These are phyloP conservation scores for Hycleus phaleratus DNA, from an alignment of 1,140 invertebrate genomes.

Conservation along the genomic window DNA sequence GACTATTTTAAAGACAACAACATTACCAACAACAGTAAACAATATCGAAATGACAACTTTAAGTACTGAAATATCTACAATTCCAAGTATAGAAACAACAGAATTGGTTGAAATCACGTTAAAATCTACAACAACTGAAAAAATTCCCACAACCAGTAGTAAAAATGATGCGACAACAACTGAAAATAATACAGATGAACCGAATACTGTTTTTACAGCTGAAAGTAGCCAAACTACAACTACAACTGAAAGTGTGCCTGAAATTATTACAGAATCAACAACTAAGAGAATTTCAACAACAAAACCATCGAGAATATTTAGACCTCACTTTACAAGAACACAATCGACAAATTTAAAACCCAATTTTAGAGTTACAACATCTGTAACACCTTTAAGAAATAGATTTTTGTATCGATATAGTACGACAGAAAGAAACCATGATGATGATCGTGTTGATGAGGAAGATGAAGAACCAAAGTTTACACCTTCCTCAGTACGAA, in stretches of 20 bases:
- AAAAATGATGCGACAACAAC: too few relatives aligned
- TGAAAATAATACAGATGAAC: too few relatives aligned
- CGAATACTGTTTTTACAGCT: constrained; percentile 2
- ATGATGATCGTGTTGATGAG: neutral
- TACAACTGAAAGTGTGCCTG: constrained; percentile 4
- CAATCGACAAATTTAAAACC: neutral
- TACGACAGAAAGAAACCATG: constrained; percentile 11
- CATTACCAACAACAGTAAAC: too few relatives aligned
- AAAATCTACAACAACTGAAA: constrained; percentile 6
- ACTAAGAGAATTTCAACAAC: neutral
- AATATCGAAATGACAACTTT: too few relatives aligned
- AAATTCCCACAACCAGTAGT: neutral
- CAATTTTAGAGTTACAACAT: neutral
- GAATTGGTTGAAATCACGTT: neutral
- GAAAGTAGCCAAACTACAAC: constrained; percentile 17
- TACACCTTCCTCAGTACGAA: neutral
- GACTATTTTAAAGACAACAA: too few relatives aligned
- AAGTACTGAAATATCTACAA: too few relatives aligned
- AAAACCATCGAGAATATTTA: constrained; percentile 2
- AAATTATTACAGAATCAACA: too few relatives aligned
- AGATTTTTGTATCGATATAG: constrained; percentile 20
- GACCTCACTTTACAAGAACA: neutral
- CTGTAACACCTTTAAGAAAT: constrained; percentile 6
- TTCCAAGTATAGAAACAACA: neutral
- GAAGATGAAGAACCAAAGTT: too few relatives aligned